These are phyloP conservation scores for Notocelia uddmanniana DNA, from an alignment of 2,888 invertebrate species.

Conservation along the genomic window DNA sequence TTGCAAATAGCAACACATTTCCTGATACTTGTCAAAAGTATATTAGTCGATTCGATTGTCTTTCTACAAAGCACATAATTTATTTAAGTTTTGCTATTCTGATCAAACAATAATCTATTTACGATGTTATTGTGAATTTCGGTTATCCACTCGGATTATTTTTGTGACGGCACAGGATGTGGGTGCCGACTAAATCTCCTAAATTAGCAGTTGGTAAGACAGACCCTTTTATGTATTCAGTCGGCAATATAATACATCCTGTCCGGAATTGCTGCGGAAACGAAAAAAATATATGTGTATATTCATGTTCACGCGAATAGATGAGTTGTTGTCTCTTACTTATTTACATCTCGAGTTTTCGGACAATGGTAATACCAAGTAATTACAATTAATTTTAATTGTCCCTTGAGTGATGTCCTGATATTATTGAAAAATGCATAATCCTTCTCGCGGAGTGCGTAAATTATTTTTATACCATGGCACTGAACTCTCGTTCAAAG, in stretches of 20 bases:
- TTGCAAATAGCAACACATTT: constrained; percentile 8
- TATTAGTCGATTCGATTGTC: constrained; percentile 45
- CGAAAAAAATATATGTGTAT: constrained; percentile 76
- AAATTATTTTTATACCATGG: constrained; percentile 33
- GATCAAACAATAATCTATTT: constrained; percentile 28
- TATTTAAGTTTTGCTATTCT: constrained; percentile 34
- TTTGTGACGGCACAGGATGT: constrained; percentile 80
- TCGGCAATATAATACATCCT: constrained; percentile 70
- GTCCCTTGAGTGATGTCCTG: not conserved
- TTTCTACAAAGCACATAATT: constrained; percentile 18
- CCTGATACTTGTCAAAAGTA: constrained; percentile 33
- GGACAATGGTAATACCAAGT: not conserved
- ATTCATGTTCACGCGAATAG: constrained; percentile 59
- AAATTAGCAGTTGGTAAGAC: constrained; percentile 92
- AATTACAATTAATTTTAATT: not conserved
- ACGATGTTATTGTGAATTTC: constrained; percentile 36
- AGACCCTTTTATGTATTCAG: constrained; percentile 67
- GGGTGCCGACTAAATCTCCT: constrained; percentile 90
- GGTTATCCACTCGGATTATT: constrained; percentile 1
- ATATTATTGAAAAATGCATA: not conserved
- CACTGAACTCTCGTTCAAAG: constrained; percentile 26
- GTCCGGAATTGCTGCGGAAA: constrained; percentile 76
- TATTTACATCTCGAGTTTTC: not conserved
- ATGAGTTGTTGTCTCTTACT: constrained; percentile 8
- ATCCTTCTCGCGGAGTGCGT: not conserved